Evolutionary conservation across 2,113 vertebrate genomes (phyloP), one percentile per base, ranked within the genome.

Genomic region (Brachyhypopomus occidentalis): DNA sequence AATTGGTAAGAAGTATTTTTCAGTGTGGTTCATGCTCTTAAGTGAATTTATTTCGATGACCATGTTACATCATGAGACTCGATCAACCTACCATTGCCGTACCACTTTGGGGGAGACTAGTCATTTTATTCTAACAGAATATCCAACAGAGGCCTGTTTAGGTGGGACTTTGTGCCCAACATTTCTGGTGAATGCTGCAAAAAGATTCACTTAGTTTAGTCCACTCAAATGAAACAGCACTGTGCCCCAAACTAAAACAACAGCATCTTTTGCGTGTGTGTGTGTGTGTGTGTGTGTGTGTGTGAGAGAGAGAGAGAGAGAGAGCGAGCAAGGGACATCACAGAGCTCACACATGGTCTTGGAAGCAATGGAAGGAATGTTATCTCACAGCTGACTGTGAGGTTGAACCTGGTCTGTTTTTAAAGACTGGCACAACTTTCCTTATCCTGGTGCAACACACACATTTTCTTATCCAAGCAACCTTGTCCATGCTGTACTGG

Each of bases 301-400:
- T 5, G 20, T 1, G 48, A 9, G 14, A 20, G 23, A n/a, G 36
- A n/a, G 41, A 14, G 48, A 16, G 27, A 14, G 52, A 5, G 23
- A 27, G n/a, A 48, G 22, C 23, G 22, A 52, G 22, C 12, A 8
- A 14, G 6, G 30, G 30, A 30, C 30, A 30, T 30, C 30, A 30
- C 30, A 30, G 30, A 55, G 23, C 45, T 77, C 66, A 78, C 25
- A 52, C 70, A 23, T 72, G 60, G 72, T 64, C 77, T 75, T 79
- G 64, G 41, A 73, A 22, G 19, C 59, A 84, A 36, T 74, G 84
- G 84, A 84, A 84, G 82, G 79, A 84, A 83, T 86, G 76, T 85
- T 86, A 86, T 87, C 84, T 82, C n/a, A 22, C 62, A 76, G 71
- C 20, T 25, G 75, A 22, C 70, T 75, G 41, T 23, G 74, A 77